Conservation (phyloP, 1,140 invertebrate species). For the Vanessa atalanta region DNA sequence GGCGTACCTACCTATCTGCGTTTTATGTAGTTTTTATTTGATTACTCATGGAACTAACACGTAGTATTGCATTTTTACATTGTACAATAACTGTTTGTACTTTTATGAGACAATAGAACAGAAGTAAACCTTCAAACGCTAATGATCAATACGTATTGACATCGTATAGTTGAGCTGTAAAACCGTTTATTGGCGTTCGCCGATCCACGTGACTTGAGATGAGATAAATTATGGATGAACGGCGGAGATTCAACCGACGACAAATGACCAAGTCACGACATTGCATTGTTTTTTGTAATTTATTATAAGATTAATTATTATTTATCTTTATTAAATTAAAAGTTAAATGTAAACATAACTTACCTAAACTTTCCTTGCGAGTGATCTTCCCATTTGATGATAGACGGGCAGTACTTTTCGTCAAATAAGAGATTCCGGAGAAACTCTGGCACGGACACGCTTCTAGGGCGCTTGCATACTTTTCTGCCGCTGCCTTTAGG, state of each 20-base stretch:
- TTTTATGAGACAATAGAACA: conserved; percentile 19
- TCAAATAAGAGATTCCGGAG: conserved; percentile 89
- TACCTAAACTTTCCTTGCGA: conserved; percentile 89
- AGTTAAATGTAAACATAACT: conserved; percentile 39
- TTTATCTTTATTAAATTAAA: neutral
- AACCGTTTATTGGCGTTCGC: conserved; percentile 50
- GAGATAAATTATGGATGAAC: conserved; percentile 60
- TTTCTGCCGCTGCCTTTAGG: conserved; percentile 78
- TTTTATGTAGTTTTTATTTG: conserved; percentile 15
- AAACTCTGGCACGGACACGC: conserved; percentile 88
- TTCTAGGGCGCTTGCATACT: conserved; percentile 84
- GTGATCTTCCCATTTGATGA: conserved; percentile 94
- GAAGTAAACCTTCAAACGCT: conserved; percentile 21
- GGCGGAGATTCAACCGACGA: conserved; percentile 43
- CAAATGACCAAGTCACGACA: conserved; percentile 53
- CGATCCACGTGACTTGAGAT: conserved; percentile 53
- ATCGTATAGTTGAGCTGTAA: conserved; percentile 47
- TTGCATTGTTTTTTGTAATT: conserved; percentile 13
- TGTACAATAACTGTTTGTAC: neutral
- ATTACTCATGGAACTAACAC: conserved; percentile 6
- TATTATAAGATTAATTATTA: neutral
- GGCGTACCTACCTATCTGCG: neutral
- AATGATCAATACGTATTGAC: conserved; percentile 39
- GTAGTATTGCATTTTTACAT: neutral
- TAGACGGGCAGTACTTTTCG: conserved; percentile 87